Evolutionary conservation across 2,113 vertebrate genomes (phyloP), one percentile per base, ranked within the genome.

Genomic region (Thinocorus orbignyianus): DNA sequence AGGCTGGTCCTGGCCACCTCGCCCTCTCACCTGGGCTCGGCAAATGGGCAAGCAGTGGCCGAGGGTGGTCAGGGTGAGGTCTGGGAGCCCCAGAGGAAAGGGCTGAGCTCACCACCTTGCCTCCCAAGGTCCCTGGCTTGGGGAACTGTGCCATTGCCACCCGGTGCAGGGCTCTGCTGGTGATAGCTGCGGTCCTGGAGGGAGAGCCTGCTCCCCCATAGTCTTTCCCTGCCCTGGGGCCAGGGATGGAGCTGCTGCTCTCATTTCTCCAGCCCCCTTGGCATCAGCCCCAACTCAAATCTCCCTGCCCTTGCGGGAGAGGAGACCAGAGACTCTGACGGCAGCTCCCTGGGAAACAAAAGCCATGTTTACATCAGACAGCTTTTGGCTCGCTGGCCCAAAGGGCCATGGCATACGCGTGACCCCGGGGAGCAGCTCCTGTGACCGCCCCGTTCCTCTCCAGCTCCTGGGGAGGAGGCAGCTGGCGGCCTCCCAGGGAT

Each of bases 81-180:
- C 18, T 31, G 60, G 81, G 44, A 74, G 82, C 70, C 28, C 23
- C 44, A 10, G 61, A 4, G 0, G 35, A 9, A 72, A 8, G 68
- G 68, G 7, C 42, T 10, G 52, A 88, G 68, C 58, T 73, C 30
- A 10, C 30, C 42, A 3, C 2, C 0, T 35, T 11, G 0, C 37
- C 61, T 58, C 46, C 68, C 26, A 0, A 3, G 3, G 41, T 7
- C 66, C 65, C 35, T 14, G 33, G 51, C 57, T 16, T 11, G 69
- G 60, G 92, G 69, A 35, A 35, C 81, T 9, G 85, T 49, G 66
- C 61, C 76, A 4, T 35, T 26, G 7, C 92, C 68, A 35, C 33
- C 37, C 4, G 25, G 81, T 93, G 86, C 87, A 23, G 90, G 62
- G 94, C 91, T 97, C 94, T 96, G 93, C 92, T 57, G 79, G 92